phyloP scores from a whole-genome alignment of 2,797 vertebrate genomes.

The Enteromius radiatus region DNA sequence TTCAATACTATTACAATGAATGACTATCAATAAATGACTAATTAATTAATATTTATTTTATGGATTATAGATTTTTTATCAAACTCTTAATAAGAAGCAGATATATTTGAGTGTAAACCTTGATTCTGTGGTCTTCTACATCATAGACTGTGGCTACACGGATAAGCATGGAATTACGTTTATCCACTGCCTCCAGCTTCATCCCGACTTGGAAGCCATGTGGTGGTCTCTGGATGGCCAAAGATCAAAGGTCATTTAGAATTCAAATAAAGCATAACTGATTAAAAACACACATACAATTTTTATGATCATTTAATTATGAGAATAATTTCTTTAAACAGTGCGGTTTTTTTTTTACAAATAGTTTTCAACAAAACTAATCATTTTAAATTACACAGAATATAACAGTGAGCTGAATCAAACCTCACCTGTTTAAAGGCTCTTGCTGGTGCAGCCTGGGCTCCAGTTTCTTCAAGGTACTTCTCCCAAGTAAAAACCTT shows the following conservation, averaged over 20 bases:
- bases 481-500: conserved; percentile 91
- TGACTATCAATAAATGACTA: background rate
- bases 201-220: conserved; percentile 89
- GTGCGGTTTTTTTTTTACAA: too few species aligned
- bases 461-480: conserved; percentile 89
- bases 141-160: conserved; percentile 83
- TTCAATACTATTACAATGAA: background rate
- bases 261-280: background rate
- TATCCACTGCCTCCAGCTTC: conserved; percentile 91
- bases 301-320: too few species aligned
- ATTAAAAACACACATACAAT: background rate
- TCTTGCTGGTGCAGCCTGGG: conserved; percentile 87
- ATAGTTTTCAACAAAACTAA: too few species aligned
- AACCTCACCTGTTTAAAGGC: conserved; percentile 87
- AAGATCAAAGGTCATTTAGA: background rate
- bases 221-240: conserved; percentile 77
- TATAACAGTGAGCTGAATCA: background rate
- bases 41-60: background rate
- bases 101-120: conserved; percentile 71
- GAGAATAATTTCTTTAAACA: too few species aligned
- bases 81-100: background rate
- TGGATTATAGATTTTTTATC: background rate
- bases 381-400: too few species aligned
- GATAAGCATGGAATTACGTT: conserved; percentile 89
- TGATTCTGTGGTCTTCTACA: conserved; percentile 85